phyloP scores from a whole-genome alignment of 1,140 invertebrate genomes.

The Chironomus tepperi region DNA sequence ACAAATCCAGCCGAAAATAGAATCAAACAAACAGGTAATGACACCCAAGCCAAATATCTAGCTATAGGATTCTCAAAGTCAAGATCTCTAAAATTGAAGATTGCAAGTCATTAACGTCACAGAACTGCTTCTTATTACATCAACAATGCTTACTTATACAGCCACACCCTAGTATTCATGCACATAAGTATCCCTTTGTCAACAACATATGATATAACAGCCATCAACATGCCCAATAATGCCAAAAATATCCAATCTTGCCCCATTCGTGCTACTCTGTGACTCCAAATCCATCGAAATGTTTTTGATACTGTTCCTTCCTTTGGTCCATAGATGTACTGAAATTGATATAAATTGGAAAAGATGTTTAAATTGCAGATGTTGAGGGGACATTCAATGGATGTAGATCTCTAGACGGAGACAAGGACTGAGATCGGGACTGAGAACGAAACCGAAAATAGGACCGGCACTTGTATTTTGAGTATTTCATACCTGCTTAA shows the following conservation, averaged over 20 bases:
- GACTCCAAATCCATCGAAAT: constrained; percentile 62
- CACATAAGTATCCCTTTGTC: constrained; percentile 90
- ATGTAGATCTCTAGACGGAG: too few relatives aligned
- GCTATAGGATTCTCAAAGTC: constrained; percentile 60
- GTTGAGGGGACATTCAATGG: too few relatives aligned
- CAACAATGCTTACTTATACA: constrained; percentile 50
- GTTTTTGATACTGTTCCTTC: constrained; percentile 44
- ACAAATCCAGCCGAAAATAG: constrained; percentile 92
- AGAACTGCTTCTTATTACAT: too few relatives aligned
- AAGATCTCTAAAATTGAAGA: constrained; percentile 64
- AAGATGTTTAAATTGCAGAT: too few relatives aligned
- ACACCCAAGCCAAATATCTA: constrained; percentile 89
- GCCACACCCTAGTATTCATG: constrained; percentile 87
- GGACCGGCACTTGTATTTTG: too few relatives aligned
- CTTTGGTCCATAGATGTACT: constrained; percentile 44
- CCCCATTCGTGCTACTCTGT: constrained; percentile 79
- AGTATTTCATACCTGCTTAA: constrained; percentile 47
- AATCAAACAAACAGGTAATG: constrained; percentile 77
- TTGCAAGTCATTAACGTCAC: too few relatives aligned
- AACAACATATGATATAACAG: constrained; percentile 89
- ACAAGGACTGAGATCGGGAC: too few relatives aligned
- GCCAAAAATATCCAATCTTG: constrained; percentile 98
- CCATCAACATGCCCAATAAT: constrained; percentile 91
- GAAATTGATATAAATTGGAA: too few relatives aligned
- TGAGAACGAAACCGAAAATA: too few relatives aligned